Percentiles rank a stretch among this genome's conserved stretches.
Conservation (phyloP, 2,888 invertebrate species). For the Spodoptera exigua region DNA sequence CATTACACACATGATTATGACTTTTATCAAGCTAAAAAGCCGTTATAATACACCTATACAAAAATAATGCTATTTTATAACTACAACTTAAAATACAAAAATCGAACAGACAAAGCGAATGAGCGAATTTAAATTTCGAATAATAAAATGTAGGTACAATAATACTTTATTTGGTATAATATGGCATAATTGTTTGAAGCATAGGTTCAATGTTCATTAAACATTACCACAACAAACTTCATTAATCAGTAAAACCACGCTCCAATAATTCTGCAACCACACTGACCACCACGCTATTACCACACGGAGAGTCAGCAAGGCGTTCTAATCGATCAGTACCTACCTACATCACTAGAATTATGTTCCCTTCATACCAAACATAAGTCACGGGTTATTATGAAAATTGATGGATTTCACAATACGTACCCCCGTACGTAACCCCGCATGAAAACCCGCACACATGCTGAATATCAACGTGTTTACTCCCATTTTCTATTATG, state of each 20-base stretch:
- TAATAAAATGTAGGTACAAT: too few relatives aligned
- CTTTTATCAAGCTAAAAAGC: neutral
- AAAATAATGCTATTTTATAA: too few relatives aligned
- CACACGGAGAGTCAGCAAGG: conserved; percentile 6
- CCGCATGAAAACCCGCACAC: conserved; percentile 47
- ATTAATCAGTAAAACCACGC: conserved; percentile 16
- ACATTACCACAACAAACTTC: neutral
- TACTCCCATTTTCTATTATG: conserved; percentile 67
- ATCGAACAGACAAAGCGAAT: too few relatives aligned
- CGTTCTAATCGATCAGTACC: conserved; percentile 23
- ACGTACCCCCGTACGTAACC: conserved; percentile 19
- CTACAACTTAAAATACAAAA: too few relatives aligned
- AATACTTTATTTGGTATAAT: too few relatives aligned
- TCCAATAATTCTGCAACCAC: conserved; percentile 14
- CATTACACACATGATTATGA: neutral
- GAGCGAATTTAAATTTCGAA: too few relatives aligned
- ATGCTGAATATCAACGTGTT: conserved; percentile 61
- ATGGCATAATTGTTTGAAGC: too few relatives aligned
- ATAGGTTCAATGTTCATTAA: too few relatives aligned
- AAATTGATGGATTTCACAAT: conserved; percentile 53
- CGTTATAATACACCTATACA: too few relatives aligned
- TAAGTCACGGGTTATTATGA: conserved; percentile 33
- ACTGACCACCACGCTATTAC: conserved; percentile 8
- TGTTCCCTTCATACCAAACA: conserved; percentile 9
- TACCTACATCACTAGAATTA: conserved; percentile 23